A percentile compares a stretch with the other conserved stretches of the same genome.
Evolutionary conservation across 2,888 invertebrate species (phyloP).

Genomic region (Miltochrista miniata): DNA sequence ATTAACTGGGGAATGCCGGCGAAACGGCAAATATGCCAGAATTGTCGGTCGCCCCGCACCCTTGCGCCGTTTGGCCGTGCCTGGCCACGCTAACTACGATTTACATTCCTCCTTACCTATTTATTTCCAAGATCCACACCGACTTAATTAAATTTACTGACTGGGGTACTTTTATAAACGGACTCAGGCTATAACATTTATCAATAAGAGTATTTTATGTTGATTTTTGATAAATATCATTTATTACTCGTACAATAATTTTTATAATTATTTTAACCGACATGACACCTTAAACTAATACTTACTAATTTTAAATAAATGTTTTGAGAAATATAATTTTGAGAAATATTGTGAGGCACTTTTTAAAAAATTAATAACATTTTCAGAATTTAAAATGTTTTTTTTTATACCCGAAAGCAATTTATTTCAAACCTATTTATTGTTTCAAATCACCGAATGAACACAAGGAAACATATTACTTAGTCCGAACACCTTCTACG

Average conservation of each 20-base stretch:
- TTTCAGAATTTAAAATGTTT: too few relatives aligned
- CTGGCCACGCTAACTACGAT: slow-evolving; percentile 65
- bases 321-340: too few relatives aligned
- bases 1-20: slow-evolving; percentile 79
- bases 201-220: slow-evolving; percentile 1
- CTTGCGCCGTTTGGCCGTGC: slow-evolving; percentile 29
- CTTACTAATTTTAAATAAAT: too few relatives aligned
- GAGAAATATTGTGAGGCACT: background rate
- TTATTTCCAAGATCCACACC: slow-evolving; percentile 60
- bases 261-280: too few relatives aligned
- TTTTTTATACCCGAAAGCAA: too few relatives aligned
- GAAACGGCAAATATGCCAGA: slow-evolving; percentile 74
- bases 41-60: slow-evolving; percentile 51
- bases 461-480: slow-evolving; percentile 15
- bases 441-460: slow-evolving; percentile 21
- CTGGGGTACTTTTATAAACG: slow-evolving; percentile 39
- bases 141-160: slow-evolving; percentile 55
- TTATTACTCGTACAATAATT: slow-evolving; percentile 1
- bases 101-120: slow-evolving; percentile 68
- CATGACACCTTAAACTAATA: too few relatives aligned
- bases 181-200: slow-evolving; percentile 21
- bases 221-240: background rate
- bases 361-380: background rate
- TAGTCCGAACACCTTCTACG: slow-evolving; percentile 47
- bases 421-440: background rate